Evolutionary conservation across 1,140 invertebrate genomes (phyloP), one percentile per base, ranked within the genome.

Genomic region (Caenorhabditis latens): DNA sequence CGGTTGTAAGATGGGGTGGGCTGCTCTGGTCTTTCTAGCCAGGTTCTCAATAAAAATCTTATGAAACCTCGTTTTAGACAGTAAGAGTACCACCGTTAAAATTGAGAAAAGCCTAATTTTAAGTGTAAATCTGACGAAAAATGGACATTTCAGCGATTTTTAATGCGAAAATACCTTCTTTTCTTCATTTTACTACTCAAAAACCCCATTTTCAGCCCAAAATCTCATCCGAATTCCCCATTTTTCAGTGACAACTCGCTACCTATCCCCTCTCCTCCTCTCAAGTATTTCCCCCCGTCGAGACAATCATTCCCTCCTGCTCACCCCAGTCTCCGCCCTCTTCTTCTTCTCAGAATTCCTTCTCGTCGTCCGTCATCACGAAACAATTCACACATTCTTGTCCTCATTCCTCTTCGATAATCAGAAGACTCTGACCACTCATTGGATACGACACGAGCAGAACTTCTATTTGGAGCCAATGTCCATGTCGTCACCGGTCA

Each of bases 241-340:
- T 32, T 63, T 99, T 92, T 97, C 98, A 93, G 94, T 99, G 42
- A 93, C 99, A 42, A 96, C 98, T 92, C 96, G 97, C 93, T 94
- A 99, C 2, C 94, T 99, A 46, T 95, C 98, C 88, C 98, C 98
- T 14, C 93, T 99, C 50, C 98, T 98, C 92, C 96, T 99, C 86
- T 97, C 96, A 93, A 98, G 97, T 9, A 93, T 99, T 90, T 67
- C 87, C 13, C 87, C 89, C 9, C 67, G 90, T 21, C 63, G 84
- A 13, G 84, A 90, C n/a, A 85, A 88, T 57, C 50, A 63, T 48
- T 83, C 87, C 1, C 84, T 89, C 71, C 86, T 92, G 21, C 75
- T 92, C 11, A 91, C 91, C 13, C 87, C 91, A 19, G 91, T 91
- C 55, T 83, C 88, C 32, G 84, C 90, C 11, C 83, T 92, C 21